These are phyloP conservation scores for Ephialtes manifestator DNA, from an alignment of 2,888 invertebrate species.

Conservation along the genomic window DNA sequence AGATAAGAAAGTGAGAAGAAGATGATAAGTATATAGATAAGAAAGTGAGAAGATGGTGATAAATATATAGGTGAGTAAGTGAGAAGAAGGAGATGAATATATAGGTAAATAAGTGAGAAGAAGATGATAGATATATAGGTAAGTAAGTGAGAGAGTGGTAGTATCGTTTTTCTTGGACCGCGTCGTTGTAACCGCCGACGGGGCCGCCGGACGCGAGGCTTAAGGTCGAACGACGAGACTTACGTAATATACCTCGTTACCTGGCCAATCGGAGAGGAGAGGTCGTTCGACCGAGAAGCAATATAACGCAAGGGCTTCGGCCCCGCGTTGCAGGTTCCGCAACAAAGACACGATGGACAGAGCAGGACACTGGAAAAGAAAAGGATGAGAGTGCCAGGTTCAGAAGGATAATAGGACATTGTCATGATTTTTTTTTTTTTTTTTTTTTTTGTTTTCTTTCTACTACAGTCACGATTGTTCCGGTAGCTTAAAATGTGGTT, in stretches of 20 bases:
- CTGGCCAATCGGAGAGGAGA: constrained; percentile 74
- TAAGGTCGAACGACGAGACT: constrained; percentile 68
- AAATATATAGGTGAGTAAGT: too few species aligned
- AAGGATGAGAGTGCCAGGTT: constrained; percentile 24
- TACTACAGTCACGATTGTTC: background rate
- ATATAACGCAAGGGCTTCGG: constrained; percentile 71
- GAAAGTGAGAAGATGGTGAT: too few species aligned
- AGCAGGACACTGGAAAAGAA: constrained; percentile 5
- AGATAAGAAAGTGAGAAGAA: background rate
- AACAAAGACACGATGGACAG: constrained; percentile 62
- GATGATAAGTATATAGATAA: too few species aligned
- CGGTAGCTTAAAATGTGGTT: background rate
- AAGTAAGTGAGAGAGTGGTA: background rate
- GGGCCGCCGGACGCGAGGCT: constrained; percentile 63
- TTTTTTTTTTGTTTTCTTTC: background rate
- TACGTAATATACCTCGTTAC: constrained; percentile 66
- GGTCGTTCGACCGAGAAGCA: constrained; percentile 76
- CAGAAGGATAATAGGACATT: constrained; percentile 24
- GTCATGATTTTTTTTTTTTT: constrained; percentile 2
- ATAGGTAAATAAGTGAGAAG: too few species aligned
- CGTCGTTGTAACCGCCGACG: constrained; percentile 57
- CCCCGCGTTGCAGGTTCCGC: constrained; percentile 54
- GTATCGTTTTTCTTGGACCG: constrained; percentile 26
- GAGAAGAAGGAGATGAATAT: too few species aligned
- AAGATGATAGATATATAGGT: background rate